Conservation (phyloP, 1,140 invertebrate genomes). For the Sminthurides bifidus region DNA sequence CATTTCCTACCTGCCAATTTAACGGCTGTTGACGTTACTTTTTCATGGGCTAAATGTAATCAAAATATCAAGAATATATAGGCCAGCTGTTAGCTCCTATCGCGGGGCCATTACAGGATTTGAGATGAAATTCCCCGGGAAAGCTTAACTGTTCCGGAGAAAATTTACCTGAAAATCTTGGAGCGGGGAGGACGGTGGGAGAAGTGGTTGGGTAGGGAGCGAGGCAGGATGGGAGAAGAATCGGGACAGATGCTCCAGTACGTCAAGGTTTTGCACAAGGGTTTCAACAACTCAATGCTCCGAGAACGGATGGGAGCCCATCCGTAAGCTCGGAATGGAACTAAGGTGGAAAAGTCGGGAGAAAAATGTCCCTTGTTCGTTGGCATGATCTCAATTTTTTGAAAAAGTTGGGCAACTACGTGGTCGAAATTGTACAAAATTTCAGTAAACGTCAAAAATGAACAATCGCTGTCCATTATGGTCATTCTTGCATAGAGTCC, state of each 20-base stretch:
- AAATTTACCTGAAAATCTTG: too few relatives aligned
- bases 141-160: too few relatives aligned
- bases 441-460: slow-evolving; percentile 33
- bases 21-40: too few relatives aligned
- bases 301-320: background rate
- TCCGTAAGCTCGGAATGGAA: background rate
- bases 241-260: background rate
- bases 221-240: too few relatives aligned
- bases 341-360: slow-evolving; percentile 10
- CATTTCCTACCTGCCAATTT: too few relatives aligned
- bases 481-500: slow-evolving; percentile 32
- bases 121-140: too few relatives aligned
- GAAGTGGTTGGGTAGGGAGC: too few relatives aligned
- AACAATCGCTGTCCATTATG: slow-evolving; percentile 33
- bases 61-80: too few relatives aligned
- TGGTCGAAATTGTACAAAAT: slow-evolving; percentile 31
- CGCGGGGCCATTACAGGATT: too few relatives aligned
- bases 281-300: background rate
- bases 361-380: slow-evolving; percentile 27
- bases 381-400: slow-evolving; percentile 32
- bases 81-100: too few relatives aligned
- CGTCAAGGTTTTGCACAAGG: background rate
- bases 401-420: slow-evolving; percentile 24
- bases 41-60: too few relatives aligned
- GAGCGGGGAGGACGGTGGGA: too few relatives aligned